Evolutionary conservation across 2,888 invertebrate species (phyloP).

Genomic region (Callinectes sapidus): DNA sequence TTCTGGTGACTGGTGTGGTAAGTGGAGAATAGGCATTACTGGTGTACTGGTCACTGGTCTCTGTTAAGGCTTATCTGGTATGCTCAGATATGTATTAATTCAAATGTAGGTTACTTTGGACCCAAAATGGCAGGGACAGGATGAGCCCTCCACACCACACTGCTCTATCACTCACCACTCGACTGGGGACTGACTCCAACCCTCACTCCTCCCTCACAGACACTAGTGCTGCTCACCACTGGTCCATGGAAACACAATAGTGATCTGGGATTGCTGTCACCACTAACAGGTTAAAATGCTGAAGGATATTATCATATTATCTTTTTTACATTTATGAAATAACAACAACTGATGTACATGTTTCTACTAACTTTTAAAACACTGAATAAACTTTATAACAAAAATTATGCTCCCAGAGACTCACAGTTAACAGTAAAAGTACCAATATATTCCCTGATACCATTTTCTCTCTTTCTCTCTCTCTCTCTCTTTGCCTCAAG

Average conservation of each 20-base stretch:
- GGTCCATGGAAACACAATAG: not conserved
- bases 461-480: not conserved
- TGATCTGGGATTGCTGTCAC: not conserved
- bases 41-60: not conserved
- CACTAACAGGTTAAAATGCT: conserved; percentile 26
- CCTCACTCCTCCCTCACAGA: not conserved
- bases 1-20: not conserved
- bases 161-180: not conserved
- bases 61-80: not conserved
- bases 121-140: not conserved
- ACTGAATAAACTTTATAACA: conserved; percentile 34
- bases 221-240: not conserved
- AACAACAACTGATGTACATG: conserved; percentile 31
- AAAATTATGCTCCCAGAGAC: conserved; percentile 33
- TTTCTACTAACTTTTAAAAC: conserved; percentile 6
- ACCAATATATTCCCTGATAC: conserved; percentile 34
- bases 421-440: conserved; percentile 33
- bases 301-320: not conserved
- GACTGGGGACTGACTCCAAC: not conserved
- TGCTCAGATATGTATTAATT: conserved; percentile 1
- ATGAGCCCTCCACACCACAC: not conserved
- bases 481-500: conserved; percentile 34
- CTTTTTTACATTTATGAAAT: conserved; percentile 21
- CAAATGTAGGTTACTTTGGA: not conserved
- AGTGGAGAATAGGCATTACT: not conserved